Base-by-base conservation (phyloP, 1,140 invertebrate species). In the Camponotus floridanus region DNA sequence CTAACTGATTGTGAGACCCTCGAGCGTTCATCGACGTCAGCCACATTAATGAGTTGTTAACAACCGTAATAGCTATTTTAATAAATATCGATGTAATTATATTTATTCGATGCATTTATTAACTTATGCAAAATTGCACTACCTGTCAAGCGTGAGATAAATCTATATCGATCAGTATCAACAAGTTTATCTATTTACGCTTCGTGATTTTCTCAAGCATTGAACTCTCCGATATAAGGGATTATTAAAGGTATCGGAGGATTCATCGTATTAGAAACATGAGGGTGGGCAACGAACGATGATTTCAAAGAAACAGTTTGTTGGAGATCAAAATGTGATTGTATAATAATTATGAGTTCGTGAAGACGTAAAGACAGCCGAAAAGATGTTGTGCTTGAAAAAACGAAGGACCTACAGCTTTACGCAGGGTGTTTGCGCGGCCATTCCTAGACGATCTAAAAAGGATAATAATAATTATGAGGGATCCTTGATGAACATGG, bases 331-430 rank as follows among this genome's bases (percentile, higher is more conserved):
- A n/a, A 64, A 71, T 68, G 42, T 11, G 61, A 11, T 55, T 15
- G 45, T 39, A 36, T 8, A 78, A 59, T 48, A 18, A 51, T 79
- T 68, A 88, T 76, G 81, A 88, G 55, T 21, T 80, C 57, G 64
- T 70, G 62, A 67, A 33, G 39, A 59, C 26, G 42, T 26, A 33
- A 11, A 48, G 36, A 51, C 21, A 7, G 4, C 21, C 9, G 6
- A 70, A 15, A 91, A 87, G 61, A 93, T 93, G 93, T 80, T 93
- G 87, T 93, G 93, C 79, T 64, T 93, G 39, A 93, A 93, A 85
- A 93, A 93, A 65, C 83, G 93, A 5, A 90, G 92, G 21, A 93
- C 92, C 55, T 93, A 93, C 86, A 93, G 92, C 76, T 93, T 93
- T 86, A 93, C 92, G 59, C 92, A 92, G 85, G 92, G 91, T 61